Evolutionary conservation across 2,888 invertebrate genomes (phyloP).

Genomic region (Autographa gamma): DNA sequence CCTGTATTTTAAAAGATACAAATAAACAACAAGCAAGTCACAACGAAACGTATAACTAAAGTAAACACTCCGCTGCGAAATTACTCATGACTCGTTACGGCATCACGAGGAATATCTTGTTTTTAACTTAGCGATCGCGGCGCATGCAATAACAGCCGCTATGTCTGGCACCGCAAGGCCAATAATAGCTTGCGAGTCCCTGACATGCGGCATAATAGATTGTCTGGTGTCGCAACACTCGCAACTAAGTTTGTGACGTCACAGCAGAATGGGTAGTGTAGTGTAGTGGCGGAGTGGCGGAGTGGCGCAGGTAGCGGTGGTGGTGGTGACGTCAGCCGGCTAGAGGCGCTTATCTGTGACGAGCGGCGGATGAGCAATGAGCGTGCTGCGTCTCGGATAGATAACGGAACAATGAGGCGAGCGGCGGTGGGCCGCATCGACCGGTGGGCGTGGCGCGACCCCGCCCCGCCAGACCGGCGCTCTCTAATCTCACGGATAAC

Average conservation of each 20-base stretch:
- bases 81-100: constrained; percentile 37
- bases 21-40: not conserved
- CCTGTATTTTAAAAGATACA: not conserved
- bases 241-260: constrained; percentile 57
- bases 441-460: constrained; percentile 86
- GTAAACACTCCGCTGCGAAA: constrained; percentile 37
- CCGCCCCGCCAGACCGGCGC: constrained; percentile 84
- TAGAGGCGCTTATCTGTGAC: constrained; percentile 79
- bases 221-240: constrained; percentile 43
- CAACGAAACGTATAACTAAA: constrained; percentile 23
- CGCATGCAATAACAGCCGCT: constrained; percentile 43
- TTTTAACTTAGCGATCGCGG: constrained; percentile 32
- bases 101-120: constrained; percentile 50
- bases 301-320: constrained; percentile 36
- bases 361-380: constrained; percentile 86
- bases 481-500: constrained; percentile 87
- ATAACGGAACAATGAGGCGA: constrained; percentile 83
- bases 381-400: constrained; percentile 83
- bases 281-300: constrained; percentile 15
- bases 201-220: constrained; percentile 54
- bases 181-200: constrained; percentile 42
- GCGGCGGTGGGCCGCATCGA: constrained; percentile 81
- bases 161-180: constrained; percentile 39
- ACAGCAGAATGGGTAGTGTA: constrained; percentile 17
- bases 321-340: constrained; percentile 63